A percentile compares a stretch with the other conserved stretches of the same genome.
phyloP scores from a whole-genome alignment of 1,140 invertebrate species.

The Drosophila ananassae region DNA sequence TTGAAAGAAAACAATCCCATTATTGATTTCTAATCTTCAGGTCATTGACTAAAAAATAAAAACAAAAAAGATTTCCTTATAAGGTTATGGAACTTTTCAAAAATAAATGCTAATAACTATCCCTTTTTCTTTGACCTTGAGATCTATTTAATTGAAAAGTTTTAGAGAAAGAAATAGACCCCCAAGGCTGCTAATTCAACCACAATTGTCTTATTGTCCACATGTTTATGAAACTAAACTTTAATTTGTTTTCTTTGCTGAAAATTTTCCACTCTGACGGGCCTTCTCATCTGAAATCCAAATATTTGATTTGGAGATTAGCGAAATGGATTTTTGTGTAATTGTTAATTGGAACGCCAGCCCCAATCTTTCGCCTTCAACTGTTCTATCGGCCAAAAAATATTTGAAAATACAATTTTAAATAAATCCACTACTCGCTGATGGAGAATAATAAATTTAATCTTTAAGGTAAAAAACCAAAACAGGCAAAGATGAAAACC shows the following conservation, averaged over 20 bases:
- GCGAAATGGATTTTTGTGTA: conserved; percentile 46
- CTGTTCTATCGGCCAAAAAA: conserved; percentile 6
- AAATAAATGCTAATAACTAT: too few species aligned
- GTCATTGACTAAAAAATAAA: background rate
- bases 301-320: conserved; percentile 52
- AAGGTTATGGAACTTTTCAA: too few species aligned
- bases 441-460: conserved; percentile 24
- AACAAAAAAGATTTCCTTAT: too few species aligned
- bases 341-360: conserved; percentile 57
- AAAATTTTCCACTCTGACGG: conserved; percentile 55
- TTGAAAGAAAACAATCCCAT: background rate
- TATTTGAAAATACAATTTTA: background rate
- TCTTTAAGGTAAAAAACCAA: background rate
- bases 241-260: conserved; percentile 25
- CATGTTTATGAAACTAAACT: conserved; percentile 27
- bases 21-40: background rate
- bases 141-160: background rate
- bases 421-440: conserved; percentile 19
- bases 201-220: conserved; percentile 15
- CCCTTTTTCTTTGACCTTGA: background rate
- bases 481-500: conserved; percentile 2
- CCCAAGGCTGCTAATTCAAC: conserved; percentile 1
- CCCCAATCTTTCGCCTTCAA: conserved; percentile 2
- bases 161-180: background rate
- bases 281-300: conserved; percentile 20